Evolutionary conservation across 1,140 invertebrate species (phyloP), one percentile per base, ranked within the genome.

Genomic region (Papilio dardanus): DNA sequence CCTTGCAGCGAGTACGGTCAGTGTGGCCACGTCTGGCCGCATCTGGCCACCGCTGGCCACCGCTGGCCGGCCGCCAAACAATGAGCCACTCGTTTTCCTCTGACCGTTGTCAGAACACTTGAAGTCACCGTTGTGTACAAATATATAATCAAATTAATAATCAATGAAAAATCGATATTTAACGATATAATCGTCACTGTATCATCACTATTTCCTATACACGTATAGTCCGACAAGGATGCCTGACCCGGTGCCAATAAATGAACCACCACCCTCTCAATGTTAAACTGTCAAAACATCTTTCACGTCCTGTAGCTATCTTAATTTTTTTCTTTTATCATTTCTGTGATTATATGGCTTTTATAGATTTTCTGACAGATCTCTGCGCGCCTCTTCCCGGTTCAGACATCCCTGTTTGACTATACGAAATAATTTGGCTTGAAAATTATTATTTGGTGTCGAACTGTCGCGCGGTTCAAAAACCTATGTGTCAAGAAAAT

Each of bases 41-140:
- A 19, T 16, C 24, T 14, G 24, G n/a, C n/a, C n/a, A n/a, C n/a
- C n/a, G n/a, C n/a, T 31, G 46, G 54, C 30, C 21, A 19, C 33
- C 14, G 35, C 8, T 33, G 5, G 31, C 30, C 71, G 24, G 12
- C 6, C 24, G 3, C 12, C n/a, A 71, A 71, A 8, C 33, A 69
- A 71, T 54, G 21, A 71, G 40, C 42, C 71, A 73, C 46, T 58
- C 46, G 71, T 73, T 73, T 58, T 58, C 12, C 50, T 69, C 71
- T 58, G 46, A 73, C 30, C 42, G 6, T 19, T n/a, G 35, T 73
- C 42, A 35, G 71, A 58, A 33, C 42, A 73, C 46, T 33, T 24
- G 6, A 71, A 71, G 31, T 73, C 71, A 73, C 71, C 71, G 50
- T 73, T 50, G 19, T 73, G 71, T 73, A 73, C 71, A 73, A 73